phyloP scores from a whole-genome alignment of 2,797 vertebrate species.

The Buceros bicornis region DNA sequence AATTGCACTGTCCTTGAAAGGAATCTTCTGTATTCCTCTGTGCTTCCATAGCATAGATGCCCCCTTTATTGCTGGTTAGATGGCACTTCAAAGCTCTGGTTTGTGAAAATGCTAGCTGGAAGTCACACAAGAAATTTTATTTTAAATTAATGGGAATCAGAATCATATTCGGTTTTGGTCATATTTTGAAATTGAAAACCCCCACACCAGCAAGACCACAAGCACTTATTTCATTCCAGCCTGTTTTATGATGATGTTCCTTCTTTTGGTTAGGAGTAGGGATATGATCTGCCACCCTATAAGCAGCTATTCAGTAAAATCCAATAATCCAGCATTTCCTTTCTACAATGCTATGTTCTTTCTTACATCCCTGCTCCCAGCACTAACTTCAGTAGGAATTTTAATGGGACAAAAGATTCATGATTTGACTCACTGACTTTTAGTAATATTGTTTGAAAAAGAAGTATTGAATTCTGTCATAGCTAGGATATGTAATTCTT shows the following conservation, averaged over 20 bases:
- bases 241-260: neutral
- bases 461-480: neutral
- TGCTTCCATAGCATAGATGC: neutral
- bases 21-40: constrained; percentile 27
- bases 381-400: neutral
- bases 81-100: constrained; percentile 44
- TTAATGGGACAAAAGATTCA: neutral
- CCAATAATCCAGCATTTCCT: neutral
- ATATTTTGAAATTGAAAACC: neutral
- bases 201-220: neutral
- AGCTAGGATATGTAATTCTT: neutral
- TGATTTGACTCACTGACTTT: neutral
- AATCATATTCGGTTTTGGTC: neutral
- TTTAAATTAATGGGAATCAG: constrained; percentile 30
- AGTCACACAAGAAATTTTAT: constrained; percentile 26
- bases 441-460: neutral
- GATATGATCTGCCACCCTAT: neutral
- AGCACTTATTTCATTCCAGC: constrained; percentile 25
- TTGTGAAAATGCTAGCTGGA: constrained; percentile 42
- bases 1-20: constrained; percentile 36
- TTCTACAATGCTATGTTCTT: neutral
- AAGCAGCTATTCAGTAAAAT: neutral
- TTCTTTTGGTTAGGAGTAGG: neutral
- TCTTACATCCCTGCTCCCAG: neutral
- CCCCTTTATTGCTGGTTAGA: constrained; percentile 22